phyloP scores from a whole-genome alignment of 2,888 invertebrate species.

The Melipona beecheii region DNA sequence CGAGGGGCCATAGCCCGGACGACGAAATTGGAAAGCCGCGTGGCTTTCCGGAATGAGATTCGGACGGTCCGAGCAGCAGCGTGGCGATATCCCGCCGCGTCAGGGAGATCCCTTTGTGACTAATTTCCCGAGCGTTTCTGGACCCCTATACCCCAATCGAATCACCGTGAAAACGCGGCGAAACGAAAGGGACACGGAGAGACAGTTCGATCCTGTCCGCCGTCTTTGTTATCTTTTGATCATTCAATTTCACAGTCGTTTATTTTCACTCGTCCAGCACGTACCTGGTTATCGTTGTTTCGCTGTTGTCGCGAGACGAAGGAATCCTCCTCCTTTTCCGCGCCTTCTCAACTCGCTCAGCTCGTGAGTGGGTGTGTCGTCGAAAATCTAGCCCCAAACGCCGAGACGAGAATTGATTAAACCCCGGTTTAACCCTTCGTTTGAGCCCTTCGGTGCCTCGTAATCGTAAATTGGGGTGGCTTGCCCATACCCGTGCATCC shows the following conservation, averaged over 20 bases:
- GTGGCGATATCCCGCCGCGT: constrained; percentile 25
- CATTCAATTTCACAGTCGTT: neutral
- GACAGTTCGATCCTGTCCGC: constrained; percentile 10
- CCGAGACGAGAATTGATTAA: constrained; percentile 72
- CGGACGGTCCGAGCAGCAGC: constrained; percentile 25
- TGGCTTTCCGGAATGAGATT: constrained; percentile 52
- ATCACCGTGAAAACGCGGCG: constrained; percentile 36
- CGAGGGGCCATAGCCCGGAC: neutral
- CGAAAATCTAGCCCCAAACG: constrained; percentile 26
- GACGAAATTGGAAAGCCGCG: constrained; percentile 55
- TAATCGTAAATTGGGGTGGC: constrained; percentile 75
- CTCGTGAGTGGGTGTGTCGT: constrained; percentile 9
- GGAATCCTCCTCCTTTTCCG: too few relatives aligned
- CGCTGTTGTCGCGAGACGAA: neutral
- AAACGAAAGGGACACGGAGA: constrained; percentile 29
- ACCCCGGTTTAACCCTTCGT: constrained; percentile 72
- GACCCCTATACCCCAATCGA: constrained; percentile 18
- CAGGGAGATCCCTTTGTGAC: constrained; percentile 48
- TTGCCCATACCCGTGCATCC: constrained; percentile 46
- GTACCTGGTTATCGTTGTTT: neutral
- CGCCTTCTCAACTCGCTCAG: too few relatives aligned
- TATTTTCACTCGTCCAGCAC: neutral
- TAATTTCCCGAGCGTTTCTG: constrained; percentile 49
- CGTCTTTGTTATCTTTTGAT: constrained; percentile 22
- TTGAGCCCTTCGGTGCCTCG: constrained; percentile 67